Base-by-base conservation (phyloP, 1,140 invertebrate species). In the Globodera rostochiensis region DNA sequence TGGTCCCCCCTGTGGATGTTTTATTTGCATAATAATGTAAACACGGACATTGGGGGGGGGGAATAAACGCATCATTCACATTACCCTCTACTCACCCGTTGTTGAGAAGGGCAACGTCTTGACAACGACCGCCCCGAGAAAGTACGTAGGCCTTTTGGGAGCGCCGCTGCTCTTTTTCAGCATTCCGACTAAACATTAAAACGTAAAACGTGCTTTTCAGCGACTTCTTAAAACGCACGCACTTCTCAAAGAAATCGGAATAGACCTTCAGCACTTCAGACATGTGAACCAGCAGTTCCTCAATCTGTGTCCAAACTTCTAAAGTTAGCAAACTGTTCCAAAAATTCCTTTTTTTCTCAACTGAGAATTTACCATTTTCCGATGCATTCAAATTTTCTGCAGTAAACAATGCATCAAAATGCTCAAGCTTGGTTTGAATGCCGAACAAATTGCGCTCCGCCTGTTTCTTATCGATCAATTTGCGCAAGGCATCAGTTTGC, bases 191-290 rank as follows among this genome's bases (percentile, higher is more conserved):
- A 21, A 50, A 36, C 36, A 6, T 64, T 13, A 19, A 2, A 19
- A 6, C 4, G 2, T 64, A 64, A 6, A 19, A 7, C 53, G 53
- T 8, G 36, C 36, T 36, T 36, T 15, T 53, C 19, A 76, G n/a
- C 70, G 50, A 69, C 4, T 47, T 21, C n/a, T 8, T 77, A 60
- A 76, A 7, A 66, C 53, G 0, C 19, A 66, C 53, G 0, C 19
- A 78, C 77, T n/a, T 78, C 21, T 78, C 64, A 70, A 78, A n/a
- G 11, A 70, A 78, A 45, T 78, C 47, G 6, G 77, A 78, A n/a
- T 78, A 78, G 45, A 70, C 50, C 8, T 46, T 46, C 13, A 78
- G 64, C 53, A 78, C 46, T n/a, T 66, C 66, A 25, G n/a, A 25
- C n/a, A 78, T 25, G 9, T 78, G 77, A 21, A 60, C 6, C 60